phyloP scores from a whole-genome alignment of 2,888 invertebrate genomes.

The Mimachlamys varia region DNA sequence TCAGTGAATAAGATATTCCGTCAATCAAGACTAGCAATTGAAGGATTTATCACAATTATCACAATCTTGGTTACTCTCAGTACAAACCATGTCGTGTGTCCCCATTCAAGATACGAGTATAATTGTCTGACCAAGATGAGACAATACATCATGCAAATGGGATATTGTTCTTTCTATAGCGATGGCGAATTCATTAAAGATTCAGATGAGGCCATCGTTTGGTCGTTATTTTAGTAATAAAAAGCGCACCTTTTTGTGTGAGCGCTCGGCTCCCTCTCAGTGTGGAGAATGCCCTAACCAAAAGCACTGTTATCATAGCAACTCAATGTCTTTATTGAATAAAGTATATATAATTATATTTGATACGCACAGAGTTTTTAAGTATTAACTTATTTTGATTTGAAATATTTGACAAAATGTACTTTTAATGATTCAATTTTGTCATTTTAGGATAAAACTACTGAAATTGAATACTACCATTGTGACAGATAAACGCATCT shows the following conservation, averaged over 20 bases:
- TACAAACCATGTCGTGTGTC: not conserved
- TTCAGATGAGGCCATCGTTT: slow-evolving; percentile 27
- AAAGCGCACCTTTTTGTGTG: slow-evolving; percentile 21
- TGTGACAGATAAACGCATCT: not conserved
- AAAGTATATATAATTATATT: not conserved
- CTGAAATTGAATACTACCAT: not conserved
- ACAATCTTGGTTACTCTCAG: not conserved
- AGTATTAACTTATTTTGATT: not conserved
- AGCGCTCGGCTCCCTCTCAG: not conserved
- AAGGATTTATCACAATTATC: not conserved
- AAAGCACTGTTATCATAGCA: not conserved
- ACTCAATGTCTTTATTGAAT: not conserved
- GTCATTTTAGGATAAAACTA: not conserved
- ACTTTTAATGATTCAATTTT: not conserved
- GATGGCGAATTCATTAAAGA: slow-evolving; percentile 18
- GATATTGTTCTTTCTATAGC: slow-evolving; percentile 14
- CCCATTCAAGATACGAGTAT: not conserved
- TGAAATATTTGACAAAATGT: not conserved
- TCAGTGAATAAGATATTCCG: not conserved
- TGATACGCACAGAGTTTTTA: too few relatives aligned
- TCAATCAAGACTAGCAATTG: not conserved
- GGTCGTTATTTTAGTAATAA: slow-evolving; percentile 20
- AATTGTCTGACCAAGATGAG: not conserved
- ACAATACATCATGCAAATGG: slow-evolving; percentile 29
- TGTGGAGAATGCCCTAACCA: not conserved